These are phyloP conservation scores for Hydrolagus colliei DNA, from an alignment of 2,797 vertebrate genomes.

Conservation along the genomic window DNA sequence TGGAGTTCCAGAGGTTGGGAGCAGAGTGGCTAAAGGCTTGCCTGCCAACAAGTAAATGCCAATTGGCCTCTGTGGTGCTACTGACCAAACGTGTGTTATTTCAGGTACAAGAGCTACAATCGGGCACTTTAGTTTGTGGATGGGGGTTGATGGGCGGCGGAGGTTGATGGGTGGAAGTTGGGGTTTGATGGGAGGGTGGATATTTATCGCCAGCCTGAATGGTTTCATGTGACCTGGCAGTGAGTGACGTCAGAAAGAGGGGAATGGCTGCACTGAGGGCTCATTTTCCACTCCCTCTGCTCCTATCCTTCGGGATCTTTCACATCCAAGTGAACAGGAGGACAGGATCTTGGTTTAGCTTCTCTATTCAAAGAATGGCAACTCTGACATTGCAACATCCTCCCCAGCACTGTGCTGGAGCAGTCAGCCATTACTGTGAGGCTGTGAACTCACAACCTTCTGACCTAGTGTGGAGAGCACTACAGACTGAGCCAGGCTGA, in stretches of 20 bases:
- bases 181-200: not conserved
- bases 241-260: slow-evolving; percentile 37
- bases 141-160: no score
- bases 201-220: slow-evolving; percentile 38
- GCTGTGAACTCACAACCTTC: no score
- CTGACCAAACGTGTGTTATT: slow-evolving; percentile 35
- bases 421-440: no score
- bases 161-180: no score
- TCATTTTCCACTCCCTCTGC: slow-evolving; percentile 38
- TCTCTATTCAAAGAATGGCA: no score
- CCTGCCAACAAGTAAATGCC: not conserved
- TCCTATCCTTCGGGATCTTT: slow-evolving; percentile 51
- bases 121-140: not conserved
- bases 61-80: slow-evolving; percentile 22
- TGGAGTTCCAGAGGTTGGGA: no score
- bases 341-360: no score
- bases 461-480: no score
- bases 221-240: slow-evolving; percentile 37
- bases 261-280: slow-evolving; percentile 42
- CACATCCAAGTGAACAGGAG: slow-evolving; percentile 39
- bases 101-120: slow-evolving; percentile 36
- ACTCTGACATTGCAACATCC: no score
- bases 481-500: no score
- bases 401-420: no score
- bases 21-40: no score